Base-by-base conservation (phyloP, 2,888 invertebrate species). In the Lumbricus terrestris region DNA sequence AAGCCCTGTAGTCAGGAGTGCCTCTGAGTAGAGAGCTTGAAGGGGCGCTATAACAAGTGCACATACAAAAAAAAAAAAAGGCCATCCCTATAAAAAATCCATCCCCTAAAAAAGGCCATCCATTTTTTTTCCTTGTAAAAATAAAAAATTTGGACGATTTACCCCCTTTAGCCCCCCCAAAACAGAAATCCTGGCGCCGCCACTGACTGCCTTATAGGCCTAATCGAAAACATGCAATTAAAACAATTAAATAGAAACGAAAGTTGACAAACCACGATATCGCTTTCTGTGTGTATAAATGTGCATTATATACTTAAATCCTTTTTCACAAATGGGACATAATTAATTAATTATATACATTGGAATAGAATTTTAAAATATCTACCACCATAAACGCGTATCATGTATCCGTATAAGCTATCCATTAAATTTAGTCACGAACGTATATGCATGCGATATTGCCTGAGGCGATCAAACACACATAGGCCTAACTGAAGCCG, bases 391-490 rank as follows among this genome's bases (percentile, higher is more conserved):
- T n/a, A 69, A 29, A n/a, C 13, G 29, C 69, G 13, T n/a, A 69
- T 69, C n/a, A 69, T n/a, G 69, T 69, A n/a, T 5, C 11, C 29
- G 13, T 3, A 42, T 29, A 11, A n/a, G n/a, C n/a, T n/a, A 69
- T 69, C n/a, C 69, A 69, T 69, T n/a, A n/a, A n/a, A n/a, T n/a
- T n/a, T n/a, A 69, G 29, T n/a, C 69, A 69, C 3, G 2, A n/a
- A 69, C 69, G 69, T 69, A n/a, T n/a, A n/a, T n/a, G n/a, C n/a
- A n/a, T 69, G 69, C n/a, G 69, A 69, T 69, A 69, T 69, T 69
- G 69, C 69, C 69, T 69, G 69, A n/a, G n/a, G 69, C 29, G 69
- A 5, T 29, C 69, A n/a, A 8, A 69, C 29, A n/a, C 29, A n/a
- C n/a, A 69, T 69, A n/a, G 69, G 69, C 69, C 69, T 69, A 69